Evolutionary conservation across 2,888 invertebrate genomes (phyloP).

Genomic region (Aphodius granarius): DNA sequence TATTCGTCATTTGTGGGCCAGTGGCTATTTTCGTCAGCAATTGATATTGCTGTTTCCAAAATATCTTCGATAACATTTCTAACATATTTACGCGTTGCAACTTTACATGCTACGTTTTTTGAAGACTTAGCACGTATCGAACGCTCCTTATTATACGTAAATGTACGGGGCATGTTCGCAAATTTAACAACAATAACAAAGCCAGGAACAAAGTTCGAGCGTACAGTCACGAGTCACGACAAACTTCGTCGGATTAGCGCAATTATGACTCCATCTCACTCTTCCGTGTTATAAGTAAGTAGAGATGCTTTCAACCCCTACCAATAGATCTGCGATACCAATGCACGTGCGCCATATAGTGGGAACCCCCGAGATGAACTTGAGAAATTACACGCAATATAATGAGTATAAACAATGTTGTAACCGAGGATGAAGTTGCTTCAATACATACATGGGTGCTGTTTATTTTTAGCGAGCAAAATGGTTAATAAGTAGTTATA

Average conservation of each 20-base stretch:
- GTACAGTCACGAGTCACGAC: background rate
- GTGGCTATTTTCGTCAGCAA: background rate
- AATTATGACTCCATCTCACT: background rate
- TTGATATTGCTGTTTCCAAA: background rate
- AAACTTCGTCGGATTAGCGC: background rate
- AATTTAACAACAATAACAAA: background rate
- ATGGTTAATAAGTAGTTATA: no score
- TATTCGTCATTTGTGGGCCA: background rate
- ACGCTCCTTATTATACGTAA: background rate
- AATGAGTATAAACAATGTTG: no score
- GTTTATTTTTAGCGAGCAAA: no score
- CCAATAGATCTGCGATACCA: no score
- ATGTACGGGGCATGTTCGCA: background rate
- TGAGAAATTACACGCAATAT: no score
- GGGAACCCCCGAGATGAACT: no score
- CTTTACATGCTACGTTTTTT: background rate
- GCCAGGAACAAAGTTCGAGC: background rate
- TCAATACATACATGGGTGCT: no score
- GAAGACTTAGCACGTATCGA: background rate
- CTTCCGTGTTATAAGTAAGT: background rate
- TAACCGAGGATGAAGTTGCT: no score
- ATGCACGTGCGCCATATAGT: no score
- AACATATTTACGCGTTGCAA: background rate
- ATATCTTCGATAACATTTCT: background rate
- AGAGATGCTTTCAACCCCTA: background rate